Percentiles rank a stretch among this genome's conserved stretches.
Evolutionary conservation across 2,888 invertebrate species (phyloP).

Genomic region (Chrysotoxum bicinctum): DNA sequence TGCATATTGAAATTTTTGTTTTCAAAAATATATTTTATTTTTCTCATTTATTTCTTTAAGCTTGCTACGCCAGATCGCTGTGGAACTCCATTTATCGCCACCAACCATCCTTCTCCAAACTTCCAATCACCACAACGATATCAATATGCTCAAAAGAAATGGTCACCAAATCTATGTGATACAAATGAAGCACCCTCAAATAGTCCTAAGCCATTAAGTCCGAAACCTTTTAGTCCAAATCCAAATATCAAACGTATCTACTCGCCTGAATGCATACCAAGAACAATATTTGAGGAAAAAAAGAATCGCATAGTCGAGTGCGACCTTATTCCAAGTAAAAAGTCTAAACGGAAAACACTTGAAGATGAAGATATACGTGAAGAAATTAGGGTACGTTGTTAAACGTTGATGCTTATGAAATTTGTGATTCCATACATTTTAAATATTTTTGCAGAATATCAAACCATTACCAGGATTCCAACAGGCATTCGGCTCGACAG

Average conservation of each 20-base stretch:
- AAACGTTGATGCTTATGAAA: background rate
- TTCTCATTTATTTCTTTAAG: constrained; percentile 5
- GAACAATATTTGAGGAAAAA: constrained; percentile 25
- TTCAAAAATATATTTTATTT: background rate
- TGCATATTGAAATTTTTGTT: too few relatives aligned
- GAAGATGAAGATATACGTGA: constrained; percentile 75
- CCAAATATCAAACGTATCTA: constrained; percentile 38
- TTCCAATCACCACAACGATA: constrained; percentile 64
- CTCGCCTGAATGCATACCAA: constrained; percentile 2
- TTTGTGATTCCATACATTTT: background rate
- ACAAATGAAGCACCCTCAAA: constrained; percentile 32
- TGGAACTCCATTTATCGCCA: constrained; percentile 49
- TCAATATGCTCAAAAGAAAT: constrained; percentile 51
- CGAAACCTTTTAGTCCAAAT: constrained; percentile 38
- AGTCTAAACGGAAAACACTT: constrained; percentile 76
- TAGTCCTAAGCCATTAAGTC: constrained; percentile 32
- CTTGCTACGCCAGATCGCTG: constrained; percentile 45
- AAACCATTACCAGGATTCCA: constrained; percentile 90
- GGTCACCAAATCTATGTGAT: constrained; percentile 45
- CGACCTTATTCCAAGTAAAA: constrained; percentile 79
- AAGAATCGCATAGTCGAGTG: constrained; percentile 79
- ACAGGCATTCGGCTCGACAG: constrained; percentile 93
- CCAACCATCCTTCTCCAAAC: constrained; percentile 29
- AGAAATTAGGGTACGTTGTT: constrained; percentile 77
- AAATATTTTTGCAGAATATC: constrained; percentile 75